Evolutionary conservation across 2,113 vertebrate species (phyloP).

Genomic region (Triplophysa siluroides): DNA sequence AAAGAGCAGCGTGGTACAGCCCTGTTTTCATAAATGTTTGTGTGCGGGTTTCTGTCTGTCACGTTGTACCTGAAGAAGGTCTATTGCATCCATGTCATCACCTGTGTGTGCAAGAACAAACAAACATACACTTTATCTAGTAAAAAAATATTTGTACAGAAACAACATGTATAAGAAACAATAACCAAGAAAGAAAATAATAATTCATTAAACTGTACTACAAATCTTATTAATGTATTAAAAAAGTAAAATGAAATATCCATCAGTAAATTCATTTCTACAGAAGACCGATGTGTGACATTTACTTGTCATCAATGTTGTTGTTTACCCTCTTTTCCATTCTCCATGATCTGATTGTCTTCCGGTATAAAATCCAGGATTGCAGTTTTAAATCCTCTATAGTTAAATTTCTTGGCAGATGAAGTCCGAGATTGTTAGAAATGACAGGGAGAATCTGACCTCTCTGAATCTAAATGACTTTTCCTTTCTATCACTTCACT

Average conservation of each 20-base stretch:
- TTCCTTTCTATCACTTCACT: slow-evolving; percentile 21
- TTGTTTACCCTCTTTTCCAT: slow-evolving; percentile 65
- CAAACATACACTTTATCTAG: not conserved
- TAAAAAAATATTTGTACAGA: not conserved
- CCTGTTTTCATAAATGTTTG: not conserved
- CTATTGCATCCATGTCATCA: slow-evolving; percentile 58
- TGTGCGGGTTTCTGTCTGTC: not conserved
- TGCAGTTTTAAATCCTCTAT: not conserved
- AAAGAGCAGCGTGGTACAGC: not conserved
- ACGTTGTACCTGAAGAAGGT: slow-evolving; percentile 65
- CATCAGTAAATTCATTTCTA: not conserved
- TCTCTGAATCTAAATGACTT: slow-evolving; percentile 9
- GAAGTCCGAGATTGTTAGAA: not conserved
- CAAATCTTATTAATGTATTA: not conserved
- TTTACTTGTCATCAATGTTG: slow-evolving; percentile 21
- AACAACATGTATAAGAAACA: not conserved
- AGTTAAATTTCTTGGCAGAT: not conserved
- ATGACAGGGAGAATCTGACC: slow-evolving; percentile 6
- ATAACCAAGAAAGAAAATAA: no score
- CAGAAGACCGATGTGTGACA: not conserved
- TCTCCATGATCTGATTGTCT: slow-evolving; percentile 62
- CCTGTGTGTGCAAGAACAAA: slow-evolving; percentile 58
- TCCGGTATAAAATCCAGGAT: slow-evolving; percentile 17
- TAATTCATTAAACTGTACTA: not conserved
- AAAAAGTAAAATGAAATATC: not conserved